Percentiles rank a stretch among this genome's conserved stretches.
Evolutionary conservation across 2,797 vertebrate species (phyloP).

Genomic region (Onychomys leucogaster): DNA sequence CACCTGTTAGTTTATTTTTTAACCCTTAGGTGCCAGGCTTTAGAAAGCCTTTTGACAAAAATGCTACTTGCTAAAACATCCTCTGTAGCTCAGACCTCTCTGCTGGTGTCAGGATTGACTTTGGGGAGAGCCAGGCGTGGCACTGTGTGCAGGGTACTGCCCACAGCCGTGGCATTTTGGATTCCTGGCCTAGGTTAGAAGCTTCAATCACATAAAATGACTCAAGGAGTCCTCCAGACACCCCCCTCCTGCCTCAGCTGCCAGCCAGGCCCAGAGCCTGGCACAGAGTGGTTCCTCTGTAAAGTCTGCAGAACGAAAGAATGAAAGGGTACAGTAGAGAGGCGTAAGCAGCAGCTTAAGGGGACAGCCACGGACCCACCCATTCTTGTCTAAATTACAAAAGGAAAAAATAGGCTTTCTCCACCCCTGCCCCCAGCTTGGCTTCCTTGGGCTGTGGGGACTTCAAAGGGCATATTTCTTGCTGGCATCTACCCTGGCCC

Average conservation of each 20-base stretch:
- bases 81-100: neutral
- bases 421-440: neutral
- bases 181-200: neutral
- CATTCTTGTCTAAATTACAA: conserved; percentile 26
- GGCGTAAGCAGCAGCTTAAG: neutral
- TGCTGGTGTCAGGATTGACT: neutral
- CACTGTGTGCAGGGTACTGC: neutral
- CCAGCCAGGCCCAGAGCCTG: neutral
- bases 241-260: neutral
- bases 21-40: conserved; percentile 34
- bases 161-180: neutral
- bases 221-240: neutral
- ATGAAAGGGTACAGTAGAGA: neutral
- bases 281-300: neutral
- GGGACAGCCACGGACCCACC: neutral
- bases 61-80: neutral
- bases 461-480: neutral
- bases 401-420: neutral
- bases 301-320: neutral
- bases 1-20: conserved; percentile 78
- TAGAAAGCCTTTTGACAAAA: conserved; percentile 39
- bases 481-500: neutral
- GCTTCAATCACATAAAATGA: neutral
- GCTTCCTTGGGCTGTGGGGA: neutral
- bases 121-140: neutral